Conservation (phyloP, 2,113 vertebrate genomes). For the Albula glossodonta region DNA sequence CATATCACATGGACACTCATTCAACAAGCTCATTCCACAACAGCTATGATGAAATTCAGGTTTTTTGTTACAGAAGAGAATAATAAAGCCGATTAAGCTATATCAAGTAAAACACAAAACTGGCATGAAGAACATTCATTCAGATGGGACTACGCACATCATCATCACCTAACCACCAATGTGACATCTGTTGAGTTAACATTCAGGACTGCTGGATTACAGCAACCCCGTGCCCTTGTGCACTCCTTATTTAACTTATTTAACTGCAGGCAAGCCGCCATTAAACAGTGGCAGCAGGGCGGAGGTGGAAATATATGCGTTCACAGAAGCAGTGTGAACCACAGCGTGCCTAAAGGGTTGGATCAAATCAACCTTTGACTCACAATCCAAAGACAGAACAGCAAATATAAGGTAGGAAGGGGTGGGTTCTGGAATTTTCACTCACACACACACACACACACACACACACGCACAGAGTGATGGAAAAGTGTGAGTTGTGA, state of each 20-base stretch:
- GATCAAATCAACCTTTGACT: background rate
- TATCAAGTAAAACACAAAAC: no score
- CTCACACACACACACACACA: slow-evolving; percentile 17
- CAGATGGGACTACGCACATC: background rate
- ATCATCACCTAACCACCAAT: background rate
- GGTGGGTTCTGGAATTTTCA: background rate
- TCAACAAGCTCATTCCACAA: background rate
- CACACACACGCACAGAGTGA: background rate
- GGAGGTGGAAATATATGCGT: background rate
- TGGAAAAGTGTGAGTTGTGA: slow-evolving; percentile 35
- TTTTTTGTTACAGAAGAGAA: no score
- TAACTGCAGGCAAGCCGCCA: background rate
- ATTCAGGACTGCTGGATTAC: background rate
- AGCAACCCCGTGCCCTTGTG: background rate
- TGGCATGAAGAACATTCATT: no score
- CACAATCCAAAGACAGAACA: background rate
- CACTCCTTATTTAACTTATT: background rate
- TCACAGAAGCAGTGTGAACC: background rate
- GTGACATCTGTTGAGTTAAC: background rate
- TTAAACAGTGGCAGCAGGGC: background rate
- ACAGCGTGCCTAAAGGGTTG: background rate
- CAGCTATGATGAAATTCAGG: no score
- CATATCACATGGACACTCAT: background rate
- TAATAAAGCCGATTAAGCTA: no score
- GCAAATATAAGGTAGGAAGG: background rate